These are phyloP conservation scores for Pyxicephalus adspersus DNA, from an alignment of 2,113 vertebrate species.

Conservation along the genomic window DNA sequence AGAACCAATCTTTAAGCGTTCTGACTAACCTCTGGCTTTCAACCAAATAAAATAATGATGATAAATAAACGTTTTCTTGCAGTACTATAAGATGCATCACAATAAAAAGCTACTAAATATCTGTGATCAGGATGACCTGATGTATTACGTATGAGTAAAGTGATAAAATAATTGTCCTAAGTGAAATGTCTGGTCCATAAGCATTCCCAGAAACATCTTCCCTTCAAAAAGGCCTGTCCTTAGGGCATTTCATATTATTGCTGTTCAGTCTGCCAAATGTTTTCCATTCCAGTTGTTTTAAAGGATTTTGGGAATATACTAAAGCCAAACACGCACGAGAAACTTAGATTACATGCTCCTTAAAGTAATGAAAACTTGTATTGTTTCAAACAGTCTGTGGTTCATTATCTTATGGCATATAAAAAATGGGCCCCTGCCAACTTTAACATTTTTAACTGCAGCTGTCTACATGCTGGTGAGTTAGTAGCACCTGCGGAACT, in stretches of 20 bases:
- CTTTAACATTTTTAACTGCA: conserved; percentile 39
- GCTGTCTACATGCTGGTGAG: conserved; percentile 9
- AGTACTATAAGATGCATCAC: too few species aligned
- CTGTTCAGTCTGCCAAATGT: conserved; percentile 46
- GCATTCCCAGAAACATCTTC: conserved; percentile 35
- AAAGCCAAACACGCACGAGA: conserved; percentile 28
- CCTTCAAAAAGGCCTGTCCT: conserved; percentile 17
- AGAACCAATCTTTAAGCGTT: too few species aligned
- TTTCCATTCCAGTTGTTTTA: background rate
- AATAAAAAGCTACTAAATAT: too few species aligned
- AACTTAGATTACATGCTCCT: conserved; percentile 39
- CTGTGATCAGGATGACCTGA: too few species aligned
- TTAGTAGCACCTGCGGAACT: conserved; percentile 24
- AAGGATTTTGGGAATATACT: conserved; percentile 15
- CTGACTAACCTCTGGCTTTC: too few species aligned
- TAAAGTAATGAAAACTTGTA: conserved; percentile 54
- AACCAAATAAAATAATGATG: too few species aligned
- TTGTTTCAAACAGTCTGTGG: conserved; percentile 47
- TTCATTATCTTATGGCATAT: conserved; percentile 45
- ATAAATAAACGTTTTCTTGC: too few species aligned
- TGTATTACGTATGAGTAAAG: too few species aligned
- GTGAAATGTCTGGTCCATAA: background rate
- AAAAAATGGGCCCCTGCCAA: conserved; percentile 36
- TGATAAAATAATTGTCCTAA: background rate
- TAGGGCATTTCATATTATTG: conserved; percentile 51